A percentile compares a stretch with the other conserved stretches of the same genome.
Evolutionary conservation across 2,888 invertebrate species (phyloP).

Genomic region (Mythimna albipuncta): DNA sequence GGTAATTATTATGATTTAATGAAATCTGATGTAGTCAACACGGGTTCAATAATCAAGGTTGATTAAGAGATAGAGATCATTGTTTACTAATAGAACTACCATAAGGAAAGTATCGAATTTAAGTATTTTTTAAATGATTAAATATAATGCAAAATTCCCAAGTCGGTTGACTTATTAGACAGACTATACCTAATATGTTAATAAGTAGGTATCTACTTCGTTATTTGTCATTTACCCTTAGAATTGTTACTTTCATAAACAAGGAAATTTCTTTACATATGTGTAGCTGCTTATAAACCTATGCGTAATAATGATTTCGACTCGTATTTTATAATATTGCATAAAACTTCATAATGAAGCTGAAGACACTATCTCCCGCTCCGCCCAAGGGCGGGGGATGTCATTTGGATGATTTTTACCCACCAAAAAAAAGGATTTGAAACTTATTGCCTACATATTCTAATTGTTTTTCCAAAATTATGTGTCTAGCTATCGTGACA

Average conservation of each 20-base stretch:
- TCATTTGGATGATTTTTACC: too few relatives aligned
- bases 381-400: too few relatives aligned
- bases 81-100: too few relatives aligned
- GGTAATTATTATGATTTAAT: too few relatives aligned
- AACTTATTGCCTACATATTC: not conserved
- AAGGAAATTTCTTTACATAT: not conserved
- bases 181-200: not conserved
- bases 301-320: slow-evolving; percentile 1
- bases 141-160: too few relatives aligned
- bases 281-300: not conserved
- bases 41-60: too few relatives aligned
- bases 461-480: not conserved
- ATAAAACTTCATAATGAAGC: not conserved
- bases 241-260: not conserved
- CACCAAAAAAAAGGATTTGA: not conserved
- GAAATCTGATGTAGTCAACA: too few relatives aligned
- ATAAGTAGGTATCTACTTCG: not conserved
- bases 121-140: too few relatives aligned
- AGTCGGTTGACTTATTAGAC: too few relatives aligned
- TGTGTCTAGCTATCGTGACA: not conserved
- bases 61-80: too few relatives aligned
- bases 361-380: not conserved
- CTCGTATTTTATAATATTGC: not conserved
- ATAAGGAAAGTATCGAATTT: too few relatives aligned
- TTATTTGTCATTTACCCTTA: not conserved